Conservation (phyloP, 1,140 invertebrate species). For the Hydropsyche tenuis region DNA sequence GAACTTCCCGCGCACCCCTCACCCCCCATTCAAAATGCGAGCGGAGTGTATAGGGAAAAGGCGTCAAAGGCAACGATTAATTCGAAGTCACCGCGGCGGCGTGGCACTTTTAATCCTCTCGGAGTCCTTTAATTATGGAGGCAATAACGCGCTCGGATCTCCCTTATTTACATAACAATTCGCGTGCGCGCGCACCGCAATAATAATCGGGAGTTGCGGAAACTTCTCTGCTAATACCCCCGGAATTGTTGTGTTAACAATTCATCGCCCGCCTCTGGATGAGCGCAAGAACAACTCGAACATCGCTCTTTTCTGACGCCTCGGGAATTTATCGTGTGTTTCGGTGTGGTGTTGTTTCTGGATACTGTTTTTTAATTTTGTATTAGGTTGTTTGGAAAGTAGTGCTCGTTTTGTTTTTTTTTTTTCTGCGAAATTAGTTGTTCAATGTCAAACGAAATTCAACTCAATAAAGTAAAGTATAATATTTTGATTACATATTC, state of each 20-base stretch:
- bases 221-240: constrained; percentile 15
- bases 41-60: too few species aligned
- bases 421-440: too few species aligned
- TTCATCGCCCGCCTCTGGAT: background rate
- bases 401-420: too few species aligned
- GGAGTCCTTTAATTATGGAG: constrained; percentile 25
- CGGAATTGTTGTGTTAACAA: constrained; percentile 15
- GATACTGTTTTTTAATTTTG: too few species aligned
- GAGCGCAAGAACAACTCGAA: background rate
- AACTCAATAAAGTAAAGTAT: too few species aligned
- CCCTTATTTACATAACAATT: constrained; percentile 31
- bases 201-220: constrained; percentile 6
- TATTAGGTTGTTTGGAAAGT: too few species aligned
- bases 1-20: too few species aligned
- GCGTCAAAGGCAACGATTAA: constrained; percentile 12
- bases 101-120: constrained; percentile 8
- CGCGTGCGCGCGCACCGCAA: background rate
- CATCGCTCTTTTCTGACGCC: background rate
- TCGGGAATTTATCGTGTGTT: too few species aligned
- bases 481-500: too few species aligned
- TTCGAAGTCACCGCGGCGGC: background rate
- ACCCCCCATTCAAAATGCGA: too few species aligned
- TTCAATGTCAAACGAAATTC: too few species aligned
- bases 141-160: constrained; percentile 21
- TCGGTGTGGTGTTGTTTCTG: too few species aligned